Evolutionary conservation across 1,140 invertebrate species (phyloP), one percentile per base, ranked within the genome.

Genomic region (Formica selysi): DNA sequence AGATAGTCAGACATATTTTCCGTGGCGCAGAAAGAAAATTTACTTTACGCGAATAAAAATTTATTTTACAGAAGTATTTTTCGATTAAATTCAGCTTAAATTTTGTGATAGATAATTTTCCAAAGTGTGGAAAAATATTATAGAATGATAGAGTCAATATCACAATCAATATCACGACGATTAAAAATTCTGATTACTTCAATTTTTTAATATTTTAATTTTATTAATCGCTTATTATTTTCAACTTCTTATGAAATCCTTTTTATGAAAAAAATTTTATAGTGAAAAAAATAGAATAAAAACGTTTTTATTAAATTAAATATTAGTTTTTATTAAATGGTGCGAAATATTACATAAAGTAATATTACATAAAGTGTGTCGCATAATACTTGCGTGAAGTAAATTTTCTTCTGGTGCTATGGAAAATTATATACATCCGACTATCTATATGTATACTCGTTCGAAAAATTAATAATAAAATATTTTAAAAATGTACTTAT

Each of bases 301-400:
- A 19, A 51, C 19, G 16, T 59, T 26, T 76, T 59, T 54, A 54
- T n/a, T 59, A 57, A 70, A 70, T 74, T 57, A 76, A 76, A 59
- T 59, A 22, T 32, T 38, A 19, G 5, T 59, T 57, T 59, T 38
- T 32, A 73, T 51, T 29, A 76, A 62, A 36, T 36, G 16, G 16
- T 2, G 26, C 26, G 5, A 64, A 36, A 29, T 16, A 16, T 26
- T 51, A 48, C 3, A 44, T 8, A 44, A 44, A 44, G 8, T 11
- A 44, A 32, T 44, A 11, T 8, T 8, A 19, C 48, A 19, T 51
- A 1, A 44, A 44, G 2, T 44, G 13, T 44, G 10, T 44, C 57
- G n/a, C 6, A 48, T 48, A 16, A 48, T 48, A 16, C 44, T 48
- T 48, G 4, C 3, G 16, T 51, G 16, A 13, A 48, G 44, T 13